Base-by-base conservation (phyloP, 2,797 vertebrate genomes). In the Ctenopoma kingsleyae region DNA sequence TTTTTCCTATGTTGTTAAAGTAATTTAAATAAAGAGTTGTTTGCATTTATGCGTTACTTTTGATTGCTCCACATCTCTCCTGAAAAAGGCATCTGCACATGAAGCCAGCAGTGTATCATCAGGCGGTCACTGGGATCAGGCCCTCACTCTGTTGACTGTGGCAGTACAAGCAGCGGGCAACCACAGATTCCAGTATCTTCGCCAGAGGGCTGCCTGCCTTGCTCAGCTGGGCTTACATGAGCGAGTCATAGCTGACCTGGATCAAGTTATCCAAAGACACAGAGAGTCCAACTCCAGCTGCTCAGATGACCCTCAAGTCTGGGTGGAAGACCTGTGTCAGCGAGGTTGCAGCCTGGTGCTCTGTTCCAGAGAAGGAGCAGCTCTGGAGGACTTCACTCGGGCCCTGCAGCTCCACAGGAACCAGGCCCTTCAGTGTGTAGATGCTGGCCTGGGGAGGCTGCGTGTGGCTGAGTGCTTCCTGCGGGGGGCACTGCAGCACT, bases 181-280 rank as follows among this genome's bases (percentile, higher is more conserved):
- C 72, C 70, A 83, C 46, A 88, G 85, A 17, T 84, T 90, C 2
- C 81, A 88, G 46, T 92, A 94, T 51, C 92, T 97, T 40, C 92
- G 96, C 15, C 94, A 90, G 55, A 94, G 97, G 0, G 96, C 95
- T 0, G 60, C 88, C 19, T 98, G 96, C 84, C 90, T 97, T 0
- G 82, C 78, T 0, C 92, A 93, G 52, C 90, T 97, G 44, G 92
- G 86, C 30, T 83, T 95, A 3, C 93, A 96, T 0, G 59, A 87
- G 22, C 85, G 65, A 5, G 96, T 96, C 2, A 62, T 96, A 25
- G 43, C 78, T 9, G 98, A 99, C 83, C 91, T 99, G 76, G 94
- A 95, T 41, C 76, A 17, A 11, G 93, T 97, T 36, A 93, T 97
- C 32, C 92, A 75, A 59, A 91, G 86, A 22, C 93, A 93, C 0